A percentile compares a stretch with the other conserved stretches of the same genome.
These are phyloP conservation scores for Temnothorax nylanderi DNA, from an alignment of 1,140 invertebrate species.

Conservation along the genomic window DNA sequence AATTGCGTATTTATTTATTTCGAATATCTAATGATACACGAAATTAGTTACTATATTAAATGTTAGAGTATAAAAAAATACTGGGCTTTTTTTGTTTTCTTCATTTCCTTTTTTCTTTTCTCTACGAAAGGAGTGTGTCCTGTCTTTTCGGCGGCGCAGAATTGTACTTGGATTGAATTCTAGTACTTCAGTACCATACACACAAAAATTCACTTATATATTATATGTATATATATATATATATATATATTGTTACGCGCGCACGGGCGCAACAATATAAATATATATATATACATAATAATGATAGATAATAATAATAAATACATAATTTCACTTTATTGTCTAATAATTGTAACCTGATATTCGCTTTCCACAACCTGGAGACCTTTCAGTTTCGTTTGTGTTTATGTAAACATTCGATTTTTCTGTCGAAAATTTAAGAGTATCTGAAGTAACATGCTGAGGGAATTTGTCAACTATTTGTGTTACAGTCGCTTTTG, in stretches of 20 bases:
- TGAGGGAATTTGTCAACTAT: constrained; percentile 66
- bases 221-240: constrained; percentile 16
- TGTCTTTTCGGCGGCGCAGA: constrained; percentile 67
- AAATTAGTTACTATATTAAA: constrained; percentile 76
- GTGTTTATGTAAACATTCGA: neutral
- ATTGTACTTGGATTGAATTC: constrained; percentile 79
- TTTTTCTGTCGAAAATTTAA: neutral
- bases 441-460: neutral
- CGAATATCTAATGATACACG: constrained; percentile 76
- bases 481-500: constrained; percentile 87
- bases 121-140: constrained; percentile 49
- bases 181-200: constrained; percentile 76
- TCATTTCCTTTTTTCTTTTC: constrained; percentile 69
- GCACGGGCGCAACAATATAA: no score
- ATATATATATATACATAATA: constrained; percentile 50
- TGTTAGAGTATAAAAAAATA: constrained; percentile 65
- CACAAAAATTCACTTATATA: constrained; percentile 77
- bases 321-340: constrained; percentile 82
- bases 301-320: constrained; percentile 73
- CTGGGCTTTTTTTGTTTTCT: constrained; percentile 66
- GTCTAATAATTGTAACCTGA: constrained; percentile 59
- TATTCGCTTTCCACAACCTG: constrained; percentile 68
- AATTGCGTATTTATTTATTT: constrained; percentile 86
- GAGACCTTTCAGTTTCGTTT: constrained; percentile 72
- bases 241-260: no score